Percentiles rank a stretch among this genome's conserved stretches.
Evolutionary conservation across 2,888 invertebrate genomes (phyloP).

Genomic region (Drosophila neutralis): DNA sequence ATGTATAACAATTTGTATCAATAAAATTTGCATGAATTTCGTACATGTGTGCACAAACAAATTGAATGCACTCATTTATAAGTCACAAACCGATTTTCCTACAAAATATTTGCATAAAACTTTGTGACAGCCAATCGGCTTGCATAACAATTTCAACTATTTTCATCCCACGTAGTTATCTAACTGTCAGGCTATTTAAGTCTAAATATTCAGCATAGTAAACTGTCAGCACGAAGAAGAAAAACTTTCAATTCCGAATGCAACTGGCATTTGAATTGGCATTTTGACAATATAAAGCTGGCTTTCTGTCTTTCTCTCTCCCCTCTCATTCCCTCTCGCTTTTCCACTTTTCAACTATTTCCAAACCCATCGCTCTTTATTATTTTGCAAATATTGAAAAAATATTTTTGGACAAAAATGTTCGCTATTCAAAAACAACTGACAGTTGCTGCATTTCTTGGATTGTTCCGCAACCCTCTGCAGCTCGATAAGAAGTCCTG

Average conservation of each 20-base stretch:
- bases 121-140: slow-evolving; percentile 33
- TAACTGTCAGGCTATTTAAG: slow-evolving; percentile 27
- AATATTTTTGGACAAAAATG: slow-evolving; percentile 6
- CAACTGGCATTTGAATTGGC: slow-evolving; percentile 49
- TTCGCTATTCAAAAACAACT: slow-evolving; percentile 43
- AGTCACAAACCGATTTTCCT: slow-evolving; percentile 16
- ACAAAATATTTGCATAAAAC: slow-evolving; percentile 36
- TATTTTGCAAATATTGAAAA: slow-evolving; percentile 3
- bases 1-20: neutral
- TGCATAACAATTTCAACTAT: slow-evolving; percentile 8
- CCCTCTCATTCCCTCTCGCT: neutral
- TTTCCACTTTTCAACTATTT: neutral
- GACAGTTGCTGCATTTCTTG: slow-evolving; percentile 28
- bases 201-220: slow-evolving; percentile 27
- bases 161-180: neutral
- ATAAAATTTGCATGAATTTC: slow-evolving; percentile 5
- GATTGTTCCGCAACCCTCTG: neutral
- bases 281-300: slow-evolving; percentile 35
- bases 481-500: neutral
- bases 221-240: slow-evolving; percentile 7
- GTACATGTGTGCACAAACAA: slow-evolving; percentile 16
- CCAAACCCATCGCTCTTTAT: neutral
- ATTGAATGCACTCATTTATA: slow-evolving; percentile 34
- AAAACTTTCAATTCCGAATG: slow-evolving; percentile 47
- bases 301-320: neutral